Evolutionary conservation across 2,797 vertebrate species (phyloP).

Genomic region (Sus cebifrons): DNA sequence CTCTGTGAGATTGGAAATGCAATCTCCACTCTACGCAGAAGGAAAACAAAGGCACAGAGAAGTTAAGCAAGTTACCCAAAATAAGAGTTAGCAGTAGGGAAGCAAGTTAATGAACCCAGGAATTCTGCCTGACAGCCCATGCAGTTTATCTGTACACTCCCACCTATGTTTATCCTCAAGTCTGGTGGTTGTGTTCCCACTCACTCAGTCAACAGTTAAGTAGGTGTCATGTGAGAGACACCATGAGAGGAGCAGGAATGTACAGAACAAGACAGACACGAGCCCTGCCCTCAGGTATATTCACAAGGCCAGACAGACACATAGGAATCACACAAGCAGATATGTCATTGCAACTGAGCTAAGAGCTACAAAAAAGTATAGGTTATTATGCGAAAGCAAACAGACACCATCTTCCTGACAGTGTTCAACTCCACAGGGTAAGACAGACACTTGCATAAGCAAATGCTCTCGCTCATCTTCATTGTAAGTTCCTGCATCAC

Average conservation of each 20-base stretch:
- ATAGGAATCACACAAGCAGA: background rate
- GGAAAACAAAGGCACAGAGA: conserved; percentile 20
- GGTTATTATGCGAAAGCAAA: background rate
- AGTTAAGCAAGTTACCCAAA: background rate
- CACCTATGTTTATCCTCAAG: background rate
- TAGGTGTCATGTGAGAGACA: background rate
- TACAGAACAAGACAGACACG: background rate
- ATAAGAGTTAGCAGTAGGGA: background rate
- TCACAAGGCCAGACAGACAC: background rate
- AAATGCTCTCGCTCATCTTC: background rate
- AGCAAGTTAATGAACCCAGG: background rate
- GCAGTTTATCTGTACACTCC: background rate
- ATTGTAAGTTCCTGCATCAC: background rate
- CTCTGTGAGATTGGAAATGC: background rate
- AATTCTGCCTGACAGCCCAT: background rate
- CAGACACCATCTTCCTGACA: background rate
- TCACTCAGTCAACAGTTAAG: background rate
- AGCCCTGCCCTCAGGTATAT: background rate
- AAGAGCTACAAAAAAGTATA: background rate
- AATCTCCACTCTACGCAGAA: background rate
- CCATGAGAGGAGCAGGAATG: background rate
- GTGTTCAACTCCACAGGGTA: no score
- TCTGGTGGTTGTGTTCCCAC: background rate
- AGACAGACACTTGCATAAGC: background rate
- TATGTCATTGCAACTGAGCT: background rate